Percentiles rank a stretch among this genome's conserved stretches.
These are phyloP conservation scores for Seriola quinqueradiata DNA, from an alignment of 2,113 vertebrate genomes.

Conservation along the genomic window DNA sequence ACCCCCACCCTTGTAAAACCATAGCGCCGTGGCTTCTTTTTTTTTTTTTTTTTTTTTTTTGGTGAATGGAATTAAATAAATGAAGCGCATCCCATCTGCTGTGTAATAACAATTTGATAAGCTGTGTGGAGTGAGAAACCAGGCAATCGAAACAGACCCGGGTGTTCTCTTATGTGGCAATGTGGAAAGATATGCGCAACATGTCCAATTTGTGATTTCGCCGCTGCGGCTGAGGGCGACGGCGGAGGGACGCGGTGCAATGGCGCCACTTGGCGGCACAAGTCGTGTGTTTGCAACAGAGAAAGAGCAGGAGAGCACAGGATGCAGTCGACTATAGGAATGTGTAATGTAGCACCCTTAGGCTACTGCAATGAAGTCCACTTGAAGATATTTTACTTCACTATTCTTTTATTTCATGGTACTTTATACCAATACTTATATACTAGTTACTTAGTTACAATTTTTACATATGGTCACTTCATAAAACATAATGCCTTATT, in stretches of 20 bases:
- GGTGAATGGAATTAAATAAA: constrained; percentile 70
- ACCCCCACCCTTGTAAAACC: constrained; percentile 24
- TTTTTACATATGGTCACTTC: background rate
- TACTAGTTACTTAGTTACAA: no score
- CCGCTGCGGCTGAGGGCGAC: background rate
- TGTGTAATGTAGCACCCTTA: no score
- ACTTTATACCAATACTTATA: no score
- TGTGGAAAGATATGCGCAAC: constrained; percentile 58
- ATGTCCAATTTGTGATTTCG: constrained; percentile 42
- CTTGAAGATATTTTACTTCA: no score
- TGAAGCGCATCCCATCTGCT: constrained; percentile 74
- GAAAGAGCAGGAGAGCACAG: background rate
- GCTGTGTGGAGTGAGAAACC: constrained; percentile 54
- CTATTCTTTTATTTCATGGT: no score
- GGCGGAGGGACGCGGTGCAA: constrained; percentile 17
- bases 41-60: background rate
- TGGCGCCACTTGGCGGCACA: constrained; percentile 52
- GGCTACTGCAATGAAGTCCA: no score
- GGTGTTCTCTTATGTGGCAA: constrained; percentile 44
- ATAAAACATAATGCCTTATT: no score
- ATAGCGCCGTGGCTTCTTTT: constrained; percentile 22
- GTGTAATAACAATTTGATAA: constrained; percentile 78
- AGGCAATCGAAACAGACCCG: constrained; percentile 55
- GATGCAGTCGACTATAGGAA: no score
- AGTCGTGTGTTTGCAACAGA: background rate